phyloP scores from a whole-genome alignment of 2,888 invertebrate genomes.

The Tuta absoluta region DNA sequence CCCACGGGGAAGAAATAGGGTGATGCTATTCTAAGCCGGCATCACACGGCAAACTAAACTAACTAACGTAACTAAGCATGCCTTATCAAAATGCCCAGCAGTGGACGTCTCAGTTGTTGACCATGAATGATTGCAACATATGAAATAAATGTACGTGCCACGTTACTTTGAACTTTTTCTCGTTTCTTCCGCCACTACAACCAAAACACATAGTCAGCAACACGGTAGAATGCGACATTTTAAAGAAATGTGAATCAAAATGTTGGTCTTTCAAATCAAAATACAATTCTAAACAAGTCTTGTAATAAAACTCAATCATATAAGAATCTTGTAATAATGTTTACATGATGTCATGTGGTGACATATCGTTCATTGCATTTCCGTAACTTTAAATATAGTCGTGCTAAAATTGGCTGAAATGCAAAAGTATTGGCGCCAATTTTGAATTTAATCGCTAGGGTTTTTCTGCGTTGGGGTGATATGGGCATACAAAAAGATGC shows the following conservation, averaged over 20 bases:
- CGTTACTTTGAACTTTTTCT: background rate
- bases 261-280: too few species aligned
- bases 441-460: too few species aligned
- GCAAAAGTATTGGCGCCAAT: background rate
- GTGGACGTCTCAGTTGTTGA: background rate
- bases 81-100: too few species aligned
- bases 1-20: too few species aligned
- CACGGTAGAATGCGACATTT: background rate
- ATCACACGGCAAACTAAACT: too few species aligned
- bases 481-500: too few species aligned
- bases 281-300: too few species aligned
- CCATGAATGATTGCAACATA: background rate
- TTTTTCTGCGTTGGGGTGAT: too few species aligned
- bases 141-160: background rate
- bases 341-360: background rate
- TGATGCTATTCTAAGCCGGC: too few species aligned
- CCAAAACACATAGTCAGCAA: background rate
- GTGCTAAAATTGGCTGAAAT: background rate
- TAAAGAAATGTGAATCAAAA: background rate
- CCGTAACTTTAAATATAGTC: background rate
- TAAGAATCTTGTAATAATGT: background rate
- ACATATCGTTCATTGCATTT: background rate
- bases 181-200: background rate
- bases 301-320: background rate
- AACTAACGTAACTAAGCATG: too few species aligned